A percentile compares a stretch with the other conserved stretches of the same genome.
Evolutionary conservation across 2,888 invertebrate species (phyloP).

Genomic region (Chymomyza amoena): DNA sequence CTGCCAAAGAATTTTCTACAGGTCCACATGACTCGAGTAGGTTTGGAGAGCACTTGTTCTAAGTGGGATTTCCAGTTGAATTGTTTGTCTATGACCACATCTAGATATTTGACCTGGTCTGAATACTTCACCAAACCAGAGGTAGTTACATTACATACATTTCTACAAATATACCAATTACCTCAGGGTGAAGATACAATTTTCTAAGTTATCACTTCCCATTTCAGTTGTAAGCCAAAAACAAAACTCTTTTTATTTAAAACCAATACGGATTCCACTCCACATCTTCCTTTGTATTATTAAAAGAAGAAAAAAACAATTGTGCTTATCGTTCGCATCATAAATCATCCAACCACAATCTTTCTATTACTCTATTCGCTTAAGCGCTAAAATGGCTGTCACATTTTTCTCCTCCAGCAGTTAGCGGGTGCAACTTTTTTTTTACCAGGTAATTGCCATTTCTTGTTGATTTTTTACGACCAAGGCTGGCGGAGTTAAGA

Average conservation of each 20-base stretch:
- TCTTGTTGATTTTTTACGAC: neutral
- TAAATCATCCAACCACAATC: slow-evolving; percentile 56
- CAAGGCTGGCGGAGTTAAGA: neutral
- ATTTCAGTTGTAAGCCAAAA: no score
- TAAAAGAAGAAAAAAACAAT: neutral
- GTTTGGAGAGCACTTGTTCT: no score
- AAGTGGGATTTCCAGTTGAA: no score
- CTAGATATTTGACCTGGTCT: no score
- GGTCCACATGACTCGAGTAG: no score
- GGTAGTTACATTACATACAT: no score
- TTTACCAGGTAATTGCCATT: neutral
- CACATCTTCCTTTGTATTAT: neutral
- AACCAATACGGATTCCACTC: neutral
- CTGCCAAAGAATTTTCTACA: no score
- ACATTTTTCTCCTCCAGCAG: slow-evolving; percentile 35
- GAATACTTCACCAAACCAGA: no score
- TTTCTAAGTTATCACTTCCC: no score
- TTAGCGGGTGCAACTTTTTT: neutral
- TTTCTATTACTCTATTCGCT: slow-evolving; percentile 51
- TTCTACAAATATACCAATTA: no score
- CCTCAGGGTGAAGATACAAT: no score
- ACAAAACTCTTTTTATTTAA: neutral
- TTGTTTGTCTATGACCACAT: no score
- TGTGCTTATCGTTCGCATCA: slow-evolving; percentile 48
- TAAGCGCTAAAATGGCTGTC: slow-evolving; percentile 43